A percentile compares a stretch with the other conserved stretches of the same genome.
These are phyloP conservation scores for Pyrrhosoma nymphula DNA, from an alignment of 2,888 invertebrate species.

Conservation along the genomic window DNA sequence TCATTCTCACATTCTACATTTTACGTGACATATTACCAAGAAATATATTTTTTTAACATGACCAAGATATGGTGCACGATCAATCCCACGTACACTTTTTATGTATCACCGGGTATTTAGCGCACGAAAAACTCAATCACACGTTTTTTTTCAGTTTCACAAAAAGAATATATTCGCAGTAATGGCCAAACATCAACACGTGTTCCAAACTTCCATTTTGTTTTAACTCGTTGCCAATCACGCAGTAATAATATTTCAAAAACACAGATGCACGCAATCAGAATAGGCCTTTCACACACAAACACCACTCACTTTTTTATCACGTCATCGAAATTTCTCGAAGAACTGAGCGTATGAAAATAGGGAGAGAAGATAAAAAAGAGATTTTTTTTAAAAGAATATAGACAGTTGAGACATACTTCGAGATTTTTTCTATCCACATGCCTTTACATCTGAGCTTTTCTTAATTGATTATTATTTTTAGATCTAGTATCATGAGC, in stretches of 20 bases:
- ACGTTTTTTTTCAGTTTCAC: slow-evolving; percentile 49
- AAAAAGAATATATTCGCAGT: slow-evolving; percentile 54
- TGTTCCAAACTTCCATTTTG: slow-evolving; percentile 28
- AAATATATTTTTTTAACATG: neutral
- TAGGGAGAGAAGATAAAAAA: slow-evolving; percentile 66
- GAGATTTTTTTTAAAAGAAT: slow-evolving; percentile 67
- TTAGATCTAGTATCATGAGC: slow-evolving; percentile 38
- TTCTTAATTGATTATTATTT: slow-evolving; percentile 42
- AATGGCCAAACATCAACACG: slow-evolving; percentile 53
- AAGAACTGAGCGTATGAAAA: slow-evolving; percentile 67
- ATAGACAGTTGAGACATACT: slow-evolving; percentile 64
- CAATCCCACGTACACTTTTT: slow-evolving; percentile 11
- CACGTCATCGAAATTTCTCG: slow-evolving; percentile 67
- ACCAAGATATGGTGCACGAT: slow-evolving; percentile 12
- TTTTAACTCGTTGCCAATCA: slow-evolving; percentile 53
- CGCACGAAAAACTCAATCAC: slow-evolving; percentile 51
- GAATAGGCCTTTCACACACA: slow-evolving; percentile 65
- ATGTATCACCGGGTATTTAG: slow-evolving; percentile 33
- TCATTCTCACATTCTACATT: neutral
- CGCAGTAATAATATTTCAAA: slow-evolving; percentile 51
- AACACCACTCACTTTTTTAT: slow-evolving; percentile 63
- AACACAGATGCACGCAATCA: slow-evolving; percentile 58
- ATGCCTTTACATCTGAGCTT: slow-evolving; percentile 65
- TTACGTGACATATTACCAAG: neutral
- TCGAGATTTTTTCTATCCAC: slow-evolving; percentile 62